Evolutionary conservation across 1,140 invertebrate species (phyloP), one percentile per base, ranked within the genome.

Genomic region (Triops cancriformis): DNA sequence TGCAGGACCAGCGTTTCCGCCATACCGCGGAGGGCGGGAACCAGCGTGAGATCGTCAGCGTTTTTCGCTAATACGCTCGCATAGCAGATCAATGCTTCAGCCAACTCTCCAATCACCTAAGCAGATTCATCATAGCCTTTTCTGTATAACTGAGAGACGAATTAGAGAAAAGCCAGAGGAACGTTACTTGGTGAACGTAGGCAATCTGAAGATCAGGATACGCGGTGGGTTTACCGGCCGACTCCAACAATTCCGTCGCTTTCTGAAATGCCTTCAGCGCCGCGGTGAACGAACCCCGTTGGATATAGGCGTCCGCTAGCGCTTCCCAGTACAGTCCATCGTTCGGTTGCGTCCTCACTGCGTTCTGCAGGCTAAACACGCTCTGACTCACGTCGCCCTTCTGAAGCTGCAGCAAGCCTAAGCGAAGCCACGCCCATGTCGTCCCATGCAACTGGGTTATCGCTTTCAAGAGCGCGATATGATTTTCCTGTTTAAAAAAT

Each of bases 201-300:
- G 93, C 93, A 81, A 95, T 89, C 88, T 94, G 92, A 78, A 93
- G 90, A 76, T 89, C 86, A 18, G 93, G 89, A 86, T 97, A 95
- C 41, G 90, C 82, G 73, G 89, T 88, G 14, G 85, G 86, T n/a
- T 90, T 85, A 80, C 89, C 86, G 14, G n/a, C 51, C 14, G 51
- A n/a, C 18, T 64, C 18, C 10, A 64, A 14, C 28, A 95, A 82
- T 82, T 91, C 87, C 41, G 89, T 84, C 26, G 91, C 91, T 86
- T 91, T 91, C 76, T 92, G 89, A 84, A 94, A 98, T 23, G 93
- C 93, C 83, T 93, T 93, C 77, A 94, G 85, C 18, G 94, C 92
- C 12, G 95, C 93, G 43, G 90, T 91, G 82, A 90, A 92, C 26
- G 94, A 93, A 6, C 94, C 94, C 80, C 94, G 86, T 11, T 88